These are phyloP conservation scores for Nycticryphes semicollaris DNA, from an alignment of 2,113 vertebrate species.

Conservation along the genomic window DNA sequence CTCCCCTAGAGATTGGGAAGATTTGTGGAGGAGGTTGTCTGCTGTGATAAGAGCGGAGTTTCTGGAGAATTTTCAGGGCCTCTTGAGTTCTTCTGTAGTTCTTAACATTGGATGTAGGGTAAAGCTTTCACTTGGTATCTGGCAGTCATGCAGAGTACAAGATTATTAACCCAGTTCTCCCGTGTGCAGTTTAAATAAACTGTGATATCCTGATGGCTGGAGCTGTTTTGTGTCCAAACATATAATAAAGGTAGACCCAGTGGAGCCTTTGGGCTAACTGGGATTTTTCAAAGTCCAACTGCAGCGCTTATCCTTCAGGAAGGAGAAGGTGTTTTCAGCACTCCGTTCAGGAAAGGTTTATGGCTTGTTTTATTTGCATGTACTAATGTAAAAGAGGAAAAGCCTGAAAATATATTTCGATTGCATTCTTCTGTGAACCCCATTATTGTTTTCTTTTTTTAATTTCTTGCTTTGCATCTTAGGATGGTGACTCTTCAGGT, in stretches of 20 bases:
- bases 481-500: neutral
- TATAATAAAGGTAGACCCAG: neutral
- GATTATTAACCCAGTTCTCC: neutral
- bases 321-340: neutral
- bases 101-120: accelerated
- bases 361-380: neutral
- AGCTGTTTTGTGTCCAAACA: conserved; percentile 1
- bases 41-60: neutral
- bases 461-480: neutral
- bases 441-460: neutral
- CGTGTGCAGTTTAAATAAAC: neutral
- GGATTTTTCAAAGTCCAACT: neutral
- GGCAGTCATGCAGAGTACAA: neutral
- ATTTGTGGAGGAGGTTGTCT: neutral
- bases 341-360: neutral
- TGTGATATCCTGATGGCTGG: neutral
- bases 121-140: neutral
- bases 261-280: neutral
- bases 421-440: neutral
- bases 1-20: neutral
- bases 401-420: neutral
- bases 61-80: neutral
- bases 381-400: neutral
- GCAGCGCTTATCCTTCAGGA: neutral
- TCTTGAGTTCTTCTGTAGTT: neutral